phyloP scores from a whole-genome alignment of 2,113 vertebrate genomes.

The Mola mola region DNA sequence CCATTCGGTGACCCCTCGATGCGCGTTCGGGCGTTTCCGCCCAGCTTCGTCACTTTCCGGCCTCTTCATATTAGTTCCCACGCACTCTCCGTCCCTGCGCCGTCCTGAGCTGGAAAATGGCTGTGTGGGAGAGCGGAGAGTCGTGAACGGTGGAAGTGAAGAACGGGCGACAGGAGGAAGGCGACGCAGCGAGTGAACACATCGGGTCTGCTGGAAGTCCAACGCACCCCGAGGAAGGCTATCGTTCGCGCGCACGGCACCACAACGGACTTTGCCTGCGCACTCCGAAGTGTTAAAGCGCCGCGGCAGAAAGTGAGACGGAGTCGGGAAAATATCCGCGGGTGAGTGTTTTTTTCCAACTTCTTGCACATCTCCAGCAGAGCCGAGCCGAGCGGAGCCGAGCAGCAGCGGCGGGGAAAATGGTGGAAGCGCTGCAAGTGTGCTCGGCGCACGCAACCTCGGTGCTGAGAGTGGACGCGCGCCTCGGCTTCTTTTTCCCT shows the following conservation, averaged over 20 bases:
- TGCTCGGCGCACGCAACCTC: constrained; percentile 17
- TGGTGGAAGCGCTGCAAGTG: constrained; percentile 70
- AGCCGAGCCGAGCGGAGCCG: too few species aligned
- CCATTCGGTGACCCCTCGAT: constrained; percentile 30
- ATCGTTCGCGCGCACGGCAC: background rate
- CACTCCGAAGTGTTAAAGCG: constrained; percentile 21
- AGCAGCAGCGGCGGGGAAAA: constrained; percentile 59
- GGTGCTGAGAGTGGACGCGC: too few species aligned
- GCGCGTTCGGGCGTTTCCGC: constrained; percentile 68
- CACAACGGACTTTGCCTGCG: background rate
- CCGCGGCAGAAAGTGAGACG: constrained; percentile 51
- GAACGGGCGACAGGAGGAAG: constrained; percentile 56
- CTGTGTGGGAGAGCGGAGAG: constrained; percentile 72
- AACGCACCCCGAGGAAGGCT: constrained; percentile 6
- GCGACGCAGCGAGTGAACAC: constrained; percentile 1
- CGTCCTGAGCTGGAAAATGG: constrained; percentile 80
- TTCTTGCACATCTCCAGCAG: constrained; percentile 76
- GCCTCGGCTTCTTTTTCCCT: background rate
- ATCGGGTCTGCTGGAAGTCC: constrained; percentile 8
- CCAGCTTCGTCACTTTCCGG: constrained; percentile 63
- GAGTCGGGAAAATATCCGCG: constrained; percentile 60
- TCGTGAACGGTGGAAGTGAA: constrained; percentile 62
- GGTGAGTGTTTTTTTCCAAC: constrained; percentile 77
- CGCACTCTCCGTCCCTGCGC: constrained; percentile 63
- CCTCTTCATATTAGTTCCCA: constrained; percentile 69